These are phyloP conservation scores for Tineola bisselliella DNA, from an alignment of 2,888 invertebrate genomes.

Conservation along the genomic window DNA sequence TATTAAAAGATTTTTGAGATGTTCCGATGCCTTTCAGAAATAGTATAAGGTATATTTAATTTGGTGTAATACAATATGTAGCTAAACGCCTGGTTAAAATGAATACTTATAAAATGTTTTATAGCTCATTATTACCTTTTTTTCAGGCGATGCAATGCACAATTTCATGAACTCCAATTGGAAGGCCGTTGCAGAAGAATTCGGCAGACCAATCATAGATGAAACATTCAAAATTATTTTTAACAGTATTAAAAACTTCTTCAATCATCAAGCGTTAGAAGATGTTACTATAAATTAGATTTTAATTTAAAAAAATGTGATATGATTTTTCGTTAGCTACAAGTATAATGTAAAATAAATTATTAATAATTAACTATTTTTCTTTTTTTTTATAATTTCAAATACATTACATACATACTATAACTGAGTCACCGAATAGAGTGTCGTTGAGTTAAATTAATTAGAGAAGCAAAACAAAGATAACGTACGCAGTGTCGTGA, in stretches of 20 bases:
- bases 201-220: slow-evolving; percentile 31
- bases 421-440: too few species aligned
- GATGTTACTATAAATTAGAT: slow-evolving; percentile 21
- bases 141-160: slow-evolving; percentile 39
- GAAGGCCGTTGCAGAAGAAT: slow-evolving; percentile 33
- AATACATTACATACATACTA: too few species aligned
- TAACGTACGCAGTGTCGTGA: too few species aligned
- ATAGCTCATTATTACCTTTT: too few species aligned
- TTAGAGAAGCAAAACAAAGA: too few species aligned
- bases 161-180: slow-evolving; percentile 43
- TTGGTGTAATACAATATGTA: too few species aligned
- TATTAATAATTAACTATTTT: neutral
- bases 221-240: slow-evolving; percentile 29
- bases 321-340: neutral
- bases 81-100: too few species aligned
- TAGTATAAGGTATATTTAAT: too few species aligned
- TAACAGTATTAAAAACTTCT: slow-evolving; percentile 26
- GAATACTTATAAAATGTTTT: too few species aligned
- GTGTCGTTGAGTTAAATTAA: too few species aligned
- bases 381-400: neutral
- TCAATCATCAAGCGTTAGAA: slow-evolving; percentile 30
- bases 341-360: neutral
- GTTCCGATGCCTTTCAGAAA: too few species aligned
- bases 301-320: neutral
- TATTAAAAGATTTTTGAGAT: too few species aligned